Conservation (phyloP, 2,888 invertebrate species). For the Dasysyrphus albostriatus region DNA sequence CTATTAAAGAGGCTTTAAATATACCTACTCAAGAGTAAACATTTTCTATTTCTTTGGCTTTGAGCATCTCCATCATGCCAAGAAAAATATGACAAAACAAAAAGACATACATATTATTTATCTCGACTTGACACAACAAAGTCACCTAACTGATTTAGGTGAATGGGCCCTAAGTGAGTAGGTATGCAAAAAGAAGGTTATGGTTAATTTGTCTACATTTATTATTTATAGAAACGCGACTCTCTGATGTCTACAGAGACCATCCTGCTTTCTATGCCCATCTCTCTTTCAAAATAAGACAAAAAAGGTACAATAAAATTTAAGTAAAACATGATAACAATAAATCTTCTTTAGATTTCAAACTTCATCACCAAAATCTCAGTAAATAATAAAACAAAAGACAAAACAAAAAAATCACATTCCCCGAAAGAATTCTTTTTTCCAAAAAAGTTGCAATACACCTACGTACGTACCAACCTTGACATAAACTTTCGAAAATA, state of each 20-base stretch:
- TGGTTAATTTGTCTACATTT: neutral
- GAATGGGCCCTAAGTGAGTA: neutral
- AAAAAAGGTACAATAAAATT: conserved; percentile 3
- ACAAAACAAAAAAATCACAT: neutral
- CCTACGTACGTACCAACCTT: conserved; percentile 9
- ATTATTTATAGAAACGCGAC: conserved; percentile 1
- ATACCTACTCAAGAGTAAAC: too few relatives aligned
- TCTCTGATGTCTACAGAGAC: neutral
- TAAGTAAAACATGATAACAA: conserved; percentile 12
- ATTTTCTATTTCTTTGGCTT: too few relatives aligned
- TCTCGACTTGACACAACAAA: too few relatives aligned
- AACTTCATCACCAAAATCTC: conserved; percentile 18
- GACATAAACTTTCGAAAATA: conserved; percentile 50
- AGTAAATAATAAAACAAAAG: conserved; percentile 19
- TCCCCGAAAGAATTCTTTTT: neutral
- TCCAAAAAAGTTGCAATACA: neutral
- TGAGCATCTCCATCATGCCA: too few relatives aligned
- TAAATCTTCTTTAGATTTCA: conserved; percentile 38
- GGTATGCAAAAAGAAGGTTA: neutral
- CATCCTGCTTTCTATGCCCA: neutral
- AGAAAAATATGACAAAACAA: too few relatives aligned
- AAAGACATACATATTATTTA: too few relatives aligned
- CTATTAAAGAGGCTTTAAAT: too few relatives aligned
- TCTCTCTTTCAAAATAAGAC: too few relatives aligned
- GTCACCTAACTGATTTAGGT: neutral